Evolutionary conservation across 2,888 invertebrate genomes (phyloP).

Genomic region (Mythimna albipuncta): DNA sequence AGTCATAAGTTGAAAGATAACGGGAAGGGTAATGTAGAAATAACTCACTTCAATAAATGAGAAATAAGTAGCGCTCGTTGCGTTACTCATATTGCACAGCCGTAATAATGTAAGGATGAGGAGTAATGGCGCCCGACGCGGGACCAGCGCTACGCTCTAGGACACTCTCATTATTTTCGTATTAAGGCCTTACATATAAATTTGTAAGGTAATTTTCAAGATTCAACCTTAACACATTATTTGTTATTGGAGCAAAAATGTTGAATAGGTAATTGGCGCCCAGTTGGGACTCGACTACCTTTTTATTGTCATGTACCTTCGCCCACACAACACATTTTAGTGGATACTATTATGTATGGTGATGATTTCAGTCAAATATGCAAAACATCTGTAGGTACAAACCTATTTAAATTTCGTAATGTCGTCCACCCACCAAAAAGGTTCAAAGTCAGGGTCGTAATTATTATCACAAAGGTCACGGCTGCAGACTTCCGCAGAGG

Average conservation of each 20-base stretch:
- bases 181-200: slow-evolving; percentile 54
- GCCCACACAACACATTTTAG: not conserved
- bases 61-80: slow-evolving; percentile 58
- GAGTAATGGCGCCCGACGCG: slow-evolving; percentile 63
- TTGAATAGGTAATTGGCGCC: slow-evolving; percentile 26
- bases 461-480: slow-evolving; percentile 37
- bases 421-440: not conserved
- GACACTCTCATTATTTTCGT: slow-evolving; percentile 61
- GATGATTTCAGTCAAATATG: not conserved
- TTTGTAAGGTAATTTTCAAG: slow-evolving; percentile 32
- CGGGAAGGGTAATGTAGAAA: slow-evolving; percentile 37
- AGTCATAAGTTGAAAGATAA: slow-evolving; percentile 41
- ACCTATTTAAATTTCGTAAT: slow-evolving; percentile 8
- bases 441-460: slow-evolving; percentile 38
- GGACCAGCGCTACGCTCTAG: slow-evolving; percentile 46
- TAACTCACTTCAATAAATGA: slow-evolving; percentile 64
- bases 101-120: slow-evolving; percentile 63
- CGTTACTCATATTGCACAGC: slow-evolving; percentile 57
- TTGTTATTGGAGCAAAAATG: slow-evolving; percentile 33
- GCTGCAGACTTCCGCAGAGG: slow-evolving; percentile 20
- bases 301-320: not conserved
- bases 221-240: slow-evolving; percentile 28
- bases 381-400: not conserved
- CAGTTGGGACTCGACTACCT: slow-evolving; percentile 15
- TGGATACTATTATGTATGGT: not conserved